These are phyloP conservation scores for Parus major DNA, from an alignment of 2,113 vertebrate species.

Conservation along the genomic window DNA sequence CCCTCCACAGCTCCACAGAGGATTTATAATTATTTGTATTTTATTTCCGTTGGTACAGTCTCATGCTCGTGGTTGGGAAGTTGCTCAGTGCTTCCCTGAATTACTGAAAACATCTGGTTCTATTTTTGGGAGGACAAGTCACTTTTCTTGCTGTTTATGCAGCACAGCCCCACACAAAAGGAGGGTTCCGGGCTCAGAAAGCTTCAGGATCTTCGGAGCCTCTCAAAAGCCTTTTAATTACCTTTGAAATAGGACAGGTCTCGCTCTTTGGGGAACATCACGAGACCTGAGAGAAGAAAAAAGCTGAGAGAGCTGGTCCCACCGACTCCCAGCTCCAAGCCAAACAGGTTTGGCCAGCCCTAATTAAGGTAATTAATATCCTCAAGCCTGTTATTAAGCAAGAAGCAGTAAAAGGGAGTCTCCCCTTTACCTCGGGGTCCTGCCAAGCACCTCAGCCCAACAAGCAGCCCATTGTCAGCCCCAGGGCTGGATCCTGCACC, in stretches of 20 bases:
- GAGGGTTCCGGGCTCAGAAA: background rate
- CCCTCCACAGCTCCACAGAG: background rate
- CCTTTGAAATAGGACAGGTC: background rate
- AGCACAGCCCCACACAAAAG: background rate
- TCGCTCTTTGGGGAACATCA: constrained; percentile 3
- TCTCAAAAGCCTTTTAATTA: constrained; percentile 40
- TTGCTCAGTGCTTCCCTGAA: no score
- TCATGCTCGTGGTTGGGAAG: background rate
- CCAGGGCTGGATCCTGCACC: background rate
- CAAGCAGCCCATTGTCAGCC: constrained; percentile 53
- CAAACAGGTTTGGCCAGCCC: constrained; percentile 66
- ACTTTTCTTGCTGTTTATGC: background rate
- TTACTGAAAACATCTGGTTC: background rate
- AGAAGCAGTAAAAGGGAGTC: constrained; percentile 52
- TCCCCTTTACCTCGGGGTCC: constrained; percentile 38
- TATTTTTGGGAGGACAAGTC: background rate
- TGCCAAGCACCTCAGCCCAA: background rate
- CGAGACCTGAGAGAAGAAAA: constrained; percentile 28
- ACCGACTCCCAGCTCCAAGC: constrained; percentile 38
- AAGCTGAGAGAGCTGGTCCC: constrained; percentile 51
- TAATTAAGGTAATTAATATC: constrained; percentile 71
- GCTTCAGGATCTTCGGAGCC: background rate
- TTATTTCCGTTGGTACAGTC: fast-evolving
- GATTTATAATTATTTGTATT: background rate
- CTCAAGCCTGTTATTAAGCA: constrained; percentile 67